phyloP scores from a whole-genome alignment of 2,888 invertebrate genomes.

The Troglohyphantes excavatus region DNA sequence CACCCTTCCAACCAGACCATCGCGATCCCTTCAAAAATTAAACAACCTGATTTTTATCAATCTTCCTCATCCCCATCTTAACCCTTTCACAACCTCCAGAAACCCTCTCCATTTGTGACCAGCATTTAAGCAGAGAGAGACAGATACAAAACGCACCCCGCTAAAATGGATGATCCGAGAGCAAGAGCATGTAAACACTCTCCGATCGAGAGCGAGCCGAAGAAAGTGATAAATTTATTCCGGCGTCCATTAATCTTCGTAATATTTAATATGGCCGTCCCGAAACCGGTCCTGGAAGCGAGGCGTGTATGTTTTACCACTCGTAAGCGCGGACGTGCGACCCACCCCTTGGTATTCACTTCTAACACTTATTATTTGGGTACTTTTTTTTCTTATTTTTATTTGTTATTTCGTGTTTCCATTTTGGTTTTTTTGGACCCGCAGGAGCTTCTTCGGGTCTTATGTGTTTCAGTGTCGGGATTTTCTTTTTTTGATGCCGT shows the following conservation, averaged over 20 bases:
- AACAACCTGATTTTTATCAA: too few species aligned
- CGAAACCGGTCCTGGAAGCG: constrained; percentile 48
- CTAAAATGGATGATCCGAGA: constrained; percentile 63
- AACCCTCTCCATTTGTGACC: neutral
- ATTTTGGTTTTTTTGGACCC: too few species aligned
- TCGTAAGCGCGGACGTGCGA: constrained; percentile 54
- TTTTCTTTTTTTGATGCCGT: neutral
- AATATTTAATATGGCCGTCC: constrained; percentile 77
- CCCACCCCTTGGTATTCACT: constrained; percentile 64
- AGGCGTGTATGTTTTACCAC: constrained; percentile 77
- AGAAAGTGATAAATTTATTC: constrained; percentile 76
- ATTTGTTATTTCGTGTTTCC: constrained; percentile 4
- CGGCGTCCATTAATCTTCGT: constrained; percentile 74
- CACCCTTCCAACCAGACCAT: too few species aligned
- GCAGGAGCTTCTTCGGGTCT: neutral
- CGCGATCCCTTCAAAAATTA: too few species aligned
- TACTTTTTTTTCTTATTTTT: neutral
- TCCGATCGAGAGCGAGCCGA: neutral
- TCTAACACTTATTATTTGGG: constrained; percentile 55
- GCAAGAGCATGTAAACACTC: constrained; percentile 67
- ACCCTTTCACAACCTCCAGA: neutral
- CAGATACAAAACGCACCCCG: constrained; percentile 60
- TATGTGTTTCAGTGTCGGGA: constrained; percentile 14
- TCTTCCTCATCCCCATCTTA: neutral
- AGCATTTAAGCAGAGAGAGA: neutral